Conservation (phyloP, 2,888 invertebrate species). For the Troilus luridus region DNA sequence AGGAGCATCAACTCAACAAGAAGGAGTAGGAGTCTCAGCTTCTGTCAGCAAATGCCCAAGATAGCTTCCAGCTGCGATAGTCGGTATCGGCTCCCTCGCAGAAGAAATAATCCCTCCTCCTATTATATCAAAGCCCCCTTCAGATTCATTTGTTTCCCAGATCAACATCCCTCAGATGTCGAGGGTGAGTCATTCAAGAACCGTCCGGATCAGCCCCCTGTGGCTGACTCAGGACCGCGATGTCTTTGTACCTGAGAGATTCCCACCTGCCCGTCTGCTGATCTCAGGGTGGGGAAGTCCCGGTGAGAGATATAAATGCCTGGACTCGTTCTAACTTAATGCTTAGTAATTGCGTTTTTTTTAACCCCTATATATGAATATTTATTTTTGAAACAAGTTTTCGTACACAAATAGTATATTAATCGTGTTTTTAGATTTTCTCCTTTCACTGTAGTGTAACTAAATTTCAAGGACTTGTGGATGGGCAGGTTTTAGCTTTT, state of each 20-base stretch:
- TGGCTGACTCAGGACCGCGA: not conserved
- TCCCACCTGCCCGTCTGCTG: not conserved
- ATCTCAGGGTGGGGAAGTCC: slow-evolving; percentile 31
- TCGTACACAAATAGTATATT: too few species aligned
- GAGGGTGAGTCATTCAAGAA: slow-evolving; percentile 22
- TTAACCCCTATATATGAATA: too few species aligned
- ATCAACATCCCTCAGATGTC: slow-evolving; percentile 15
- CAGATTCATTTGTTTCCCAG: not conserved
- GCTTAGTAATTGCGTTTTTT: not conserved
- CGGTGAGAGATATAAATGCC: not conserved
- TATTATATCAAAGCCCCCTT: not conserved
- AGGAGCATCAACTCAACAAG: not conserved
- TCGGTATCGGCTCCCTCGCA: not conserved
- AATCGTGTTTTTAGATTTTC: too few species aligned
- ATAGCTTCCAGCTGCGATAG: not conserved
- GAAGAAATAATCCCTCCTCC: not conserved
- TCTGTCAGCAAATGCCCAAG: not conserved
- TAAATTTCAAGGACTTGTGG: too few species aligned
- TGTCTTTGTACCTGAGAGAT: slow-evolving; percentile 9
- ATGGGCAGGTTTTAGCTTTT: too few species aligned
- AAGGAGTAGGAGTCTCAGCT: not conserved
- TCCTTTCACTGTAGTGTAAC: too few species aligned
- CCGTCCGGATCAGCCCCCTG: slow-evolving; percentile 1
- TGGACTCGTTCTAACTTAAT: not conserved
- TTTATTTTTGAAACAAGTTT: too few species aligned